Base-by-base conservation (phyloP, 2,888 invertebrate genomes). In the Phortica okadai region DNA sequence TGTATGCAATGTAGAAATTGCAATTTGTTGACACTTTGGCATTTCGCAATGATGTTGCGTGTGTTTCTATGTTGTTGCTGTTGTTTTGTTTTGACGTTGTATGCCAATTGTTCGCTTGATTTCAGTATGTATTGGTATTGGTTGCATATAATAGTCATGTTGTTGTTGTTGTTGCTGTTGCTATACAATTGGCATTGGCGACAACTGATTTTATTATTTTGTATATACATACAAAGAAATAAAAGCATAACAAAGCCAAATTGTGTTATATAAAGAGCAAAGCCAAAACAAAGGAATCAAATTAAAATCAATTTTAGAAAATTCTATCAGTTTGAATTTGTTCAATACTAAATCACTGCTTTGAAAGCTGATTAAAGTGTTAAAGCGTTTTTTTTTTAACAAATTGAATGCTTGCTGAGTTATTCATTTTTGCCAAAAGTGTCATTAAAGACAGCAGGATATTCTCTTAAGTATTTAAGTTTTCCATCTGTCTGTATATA, bases 221-320 rank as follows among this genome's bases (percentile, higher is more conserved):
- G 83, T 81, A 78, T 82, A 82, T 79, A 85, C 77, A 82, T 79
- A 85, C 77, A 69, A 78, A 84, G 75, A 33, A 33, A 33, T 33
- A 33, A 1, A 33, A 33, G 10, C 10, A 6, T 3, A 64, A 64
- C 64, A 64, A 64, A 64, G 64, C 7, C 33, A 64, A 50, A 41
- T 64, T 64, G 25, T 33, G 64, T 64, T 64, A 25, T 64, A 64
- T 2, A 7, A 33, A 64, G 7, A 21, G 1, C 50, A 11, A 25
- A 64, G 64, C 33, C 10, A 64, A 64, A 64, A 64, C 10, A 33
- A 41, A 25, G 41, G 14, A 64, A 64, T 64, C 25, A 8, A 64
- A 73, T 64, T 21, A 66, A 45, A 69, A 45, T 44, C 11, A 16
- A 21, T 16, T 59, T 59, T 59, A 14, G 59, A 8, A 59, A 59